These are phyloP conservation scores for Colostygia pectinataria DNA, from an alignment of 2,888 invertebrate species.

Conservation along the genomic window DNA sequence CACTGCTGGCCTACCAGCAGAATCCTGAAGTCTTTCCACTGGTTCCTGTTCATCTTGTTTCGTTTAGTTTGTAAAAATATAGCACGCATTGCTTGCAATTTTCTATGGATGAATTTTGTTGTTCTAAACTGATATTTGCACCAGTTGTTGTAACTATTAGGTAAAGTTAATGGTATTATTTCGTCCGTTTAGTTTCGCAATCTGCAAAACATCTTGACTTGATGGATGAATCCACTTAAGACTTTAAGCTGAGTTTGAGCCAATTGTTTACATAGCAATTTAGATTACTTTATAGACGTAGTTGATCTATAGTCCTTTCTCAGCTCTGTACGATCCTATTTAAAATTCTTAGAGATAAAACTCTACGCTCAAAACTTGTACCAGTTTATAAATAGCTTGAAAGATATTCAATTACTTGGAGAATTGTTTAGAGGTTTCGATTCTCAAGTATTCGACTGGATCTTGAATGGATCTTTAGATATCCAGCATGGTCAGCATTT, in stretches of 20 bases:
- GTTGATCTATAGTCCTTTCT: neutral
- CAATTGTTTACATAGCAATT: constrained; percentile 13
- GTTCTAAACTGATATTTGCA: no score
- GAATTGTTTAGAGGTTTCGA: neutral
- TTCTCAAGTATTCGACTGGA: neutral
- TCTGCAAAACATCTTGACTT: constrained; percentile 4
- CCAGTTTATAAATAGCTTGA: no score
- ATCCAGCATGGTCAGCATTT: no score
- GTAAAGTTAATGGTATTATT: no score
- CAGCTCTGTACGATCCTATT: constrained; percentile 1
- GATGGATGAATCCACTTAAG: constrained; percentile 26
- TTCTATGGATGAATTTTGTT: no score
- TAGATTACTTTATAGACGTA: constrained; percentile 9
- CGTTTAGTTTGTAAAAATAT: no score
- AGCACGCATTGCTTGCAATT: no score
- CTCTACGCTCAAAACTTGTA: neutral
- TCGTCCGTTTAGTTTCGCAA: no score
- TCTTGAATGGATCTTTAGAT: constrained; percentile 4
- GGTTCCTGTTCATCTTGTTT: no score
- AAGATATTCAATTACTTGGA: neutral
- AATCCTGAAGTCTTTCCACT: no score
- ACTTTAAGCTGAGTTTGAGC: constrained; percentile 11
- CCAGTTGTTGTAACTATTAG: no score
- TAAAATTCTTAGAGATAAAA: neutral
- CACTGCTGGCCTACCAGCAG: no score